Evolutionary conservation across 2,113 vertebrate species (phyloP).

Genomic region (Cebidichthys violaceus): DNA sequence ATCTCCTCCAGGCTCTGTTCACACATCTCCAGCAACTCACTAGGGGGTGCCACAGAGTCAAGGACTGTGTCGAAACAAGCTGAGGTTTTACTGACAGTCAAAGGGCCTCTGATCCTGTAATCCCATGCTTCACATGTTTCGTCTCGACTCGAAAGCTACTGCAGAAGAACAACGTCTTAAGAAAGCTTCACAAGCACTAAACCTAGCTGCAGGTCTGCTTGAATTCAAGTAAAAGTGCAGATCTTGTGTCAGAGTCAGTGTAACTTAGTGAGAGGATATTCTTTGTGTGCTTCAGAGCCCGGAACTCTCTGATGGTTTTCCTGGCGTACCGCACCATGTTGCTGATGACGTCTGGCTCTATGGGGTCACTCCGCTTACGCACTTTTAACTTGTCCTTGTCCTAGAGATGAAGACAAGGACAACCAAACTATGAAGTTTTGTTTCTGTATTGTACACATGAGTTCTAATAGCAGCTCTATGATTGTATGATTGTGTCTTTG

Average conservation of each 20-base stretch:
- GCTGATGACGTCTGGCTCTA: conserved; percentile 81
- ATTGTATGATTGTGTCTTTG: not conserved
- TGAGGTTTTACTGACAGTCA: not conserved
- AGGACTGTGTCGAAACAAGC: conserved; percentile 76
- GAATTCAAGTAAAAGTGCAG: not conserved
- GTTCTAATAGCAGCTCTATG: not conserved
- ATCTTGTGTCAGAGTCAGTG: not conserved
- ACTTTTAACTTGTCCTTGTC: conserved; percentile 91
- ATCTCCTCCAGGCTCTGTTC: conserved; percentile 95
- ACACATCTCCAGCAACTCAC: conserved; percentile 94
- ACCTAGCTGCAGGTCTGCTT: not conserved
- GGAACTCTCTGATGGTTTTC: conserved; percentile 91
- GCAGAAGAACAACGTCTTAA: not conserved
- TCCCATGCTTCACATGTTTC: too few relatives aligned
- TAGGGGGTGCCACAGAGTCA: conserved; percentile 89
- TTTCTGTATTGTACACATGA: not conserved
- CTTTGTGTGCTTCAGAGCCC: conserved; percentile 89
- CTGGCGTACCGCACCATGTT: conserved; percentile 92
- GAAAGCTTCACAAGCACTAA: not conserved
- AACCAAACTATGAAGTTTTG: not conserved
- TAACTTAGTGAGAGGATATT: conserved; percentile 89
- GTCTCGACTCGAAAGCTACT: too few relatives aligned
- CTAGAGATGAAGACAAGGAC: conserved; percentile 72
- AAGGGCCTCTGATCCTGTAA: not conserved
- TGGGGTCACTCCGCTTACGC: conserved; percentile 85